Percentiles rank a stretch among this genome's conserved stretches.
Conservation (phyloP, 1,140 invertebrate species). For the Musca vetustissima region DNA sequence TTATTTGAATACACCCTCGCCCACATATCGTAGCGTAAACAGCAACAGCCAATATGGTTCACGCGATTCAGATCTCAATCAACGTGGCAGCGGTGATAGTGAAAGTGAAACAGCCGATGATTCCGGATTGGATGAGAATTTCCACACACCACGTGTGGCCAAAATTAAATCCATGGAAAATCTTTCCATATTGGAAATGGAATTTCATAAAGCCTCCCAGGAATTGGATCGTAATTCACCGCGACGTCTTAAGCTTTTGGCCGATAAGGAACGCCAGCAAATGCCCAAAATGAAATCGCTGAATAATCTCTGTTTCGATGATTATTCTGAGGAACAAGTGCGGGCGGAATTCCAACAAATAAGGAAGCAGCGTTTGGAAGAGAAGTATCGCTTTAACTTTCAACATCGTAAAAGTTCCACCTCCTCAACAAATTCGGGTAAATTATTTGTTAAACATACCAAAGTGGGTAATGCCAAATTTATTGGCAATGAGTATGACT, state of each 20-base stretch:
- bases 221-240: slow-evolving; percentile 51
- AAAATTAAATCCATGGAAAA: slow-evolving; percentile 55
- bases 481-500: slow-evolving; percentile 47
- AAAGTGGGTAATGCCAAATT: slow-evolving; percentile 55
- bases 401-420: slow-evolving; percentile 44
- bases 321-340: slow-evolving; percentile 42
- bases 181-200: slow-evolving; percentile 52
- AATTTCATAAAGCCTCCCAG: slow-evolving; percentile 51
- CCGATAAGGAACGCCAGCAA: slow-evolving; percentile 41
- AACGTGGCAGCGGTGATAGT: slow-evolving; percentile 6
- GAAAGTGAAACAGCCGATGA: slow-evolving; percentile 41
- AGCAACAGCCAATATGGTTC: slow-evolving; percentile 30
- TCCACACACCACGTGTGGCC: slow-evolving; percentile 48
- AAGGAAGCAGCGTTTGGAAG: slow-evolving; percentile 40
- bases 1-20: slow-evolving; percentile 30
- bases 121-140: slow-evolving; percentile 53
- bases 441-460: slow-evolving; percentile 42
- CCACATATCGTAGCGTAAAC: slow-evolving; percentile 34
- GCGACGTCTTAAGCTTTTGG: slow-evolving; percentile 45
- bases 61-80: slow-evolving; percentile 37
- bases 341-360: slow-evolving; percentile 47
- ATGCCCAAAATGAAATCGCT: slow-evolving; percentile 54
- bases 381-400: slow-evolving; percentile 41
- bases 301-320: slow-evolving; percentile 50
- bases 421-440: slow-evolving; percentile 41